Base-by-base conservation (phyloP, 2,888 invertebrate species). In the Noctuana brunneofusca region DNA sequence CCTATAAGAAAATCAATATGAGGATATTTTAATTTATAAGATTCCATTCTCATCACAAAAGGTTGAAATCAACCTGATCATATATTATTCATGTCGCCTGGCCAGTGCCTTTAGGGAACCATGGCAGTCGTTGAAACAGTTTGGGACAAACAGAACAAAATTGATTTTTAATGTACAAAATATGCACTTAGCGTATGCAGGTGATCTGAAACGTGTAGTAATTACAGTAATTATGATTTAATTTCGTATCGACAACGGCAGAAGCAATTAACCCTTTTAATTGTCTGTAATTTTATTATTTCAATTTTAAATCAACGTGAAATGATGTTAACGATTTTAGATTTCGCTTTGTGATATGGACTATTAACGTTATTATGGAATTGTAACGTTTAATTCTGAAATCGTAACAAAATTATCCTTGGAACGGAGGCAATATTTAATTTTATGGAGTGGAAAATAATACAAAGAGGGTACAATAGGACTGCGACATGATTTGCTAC, bases 371-470 rank as follows among this genome's bases (percentile, higher is more conserved):
- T 24, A 49, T 24, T 24, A 49, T 24, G 48, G 9, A 24, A 49
- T 22, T 22, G 48, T 48, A 12, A 12, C 9, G 14, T 18, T 52
- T 32, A 67, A 69, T 67, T 70, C 58, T 64, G 64, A 68, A 75
- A 73, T 71, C 59, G 73, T 78, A 76, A 81, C 79, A 80, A 78
- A 82, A 82, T 82, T 81, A 80, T 83, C 71, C 71, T 74, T 73
- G 79, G 22, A 78, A 72, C 58, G 72, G 69, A 73, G 71, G 77
- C 77, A 81, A 85, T 83, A 84, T 86, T 86, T 86, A 87, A 87
- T 86, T 87, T 87, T 84, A 87, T 88, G 85, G 86, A 78, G 83
- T 83, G 87, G 88, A 88, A 88, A 85, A 84, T 71, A 48, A n/a
- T 18, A 18, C 20, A 20, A 11, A 50, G 30, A 32, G 32, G 52